phyloP scores from a whole-genome alignment of 2,888 invertebrate species.

The Apodemia hepburni region DNA sequence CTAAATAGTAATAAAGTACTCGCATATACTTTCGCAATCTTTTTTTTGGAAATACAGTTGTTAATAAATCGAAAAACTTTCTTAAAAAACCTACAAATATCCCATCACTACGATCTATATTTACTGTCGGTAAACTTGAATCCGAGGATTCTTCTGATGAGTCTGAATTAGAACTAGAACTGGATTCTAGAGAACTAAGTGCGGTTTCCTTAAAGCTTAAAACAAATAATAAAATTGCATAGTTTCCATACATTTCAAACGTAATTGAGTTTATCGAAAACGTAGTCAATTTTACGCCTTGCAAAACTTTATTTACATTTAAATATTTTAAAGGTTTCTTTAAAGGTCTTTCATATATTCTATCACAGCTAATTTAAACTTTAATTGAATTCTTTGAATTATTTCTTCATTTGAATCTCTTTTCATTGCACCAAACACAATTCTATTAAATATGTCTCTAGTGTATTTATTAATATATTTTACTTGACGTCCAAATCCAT shows the following conservation, averaged over 20 bases:
- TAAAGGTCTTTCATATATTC: conserved; percentile 42
- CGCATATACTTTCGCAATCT: conserved; percentile 41
- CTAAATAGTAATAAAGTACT: conserved; percentile 38
- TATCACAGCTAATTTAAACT: conserved; percentile 45
- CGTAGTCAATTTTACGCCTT: neutral
- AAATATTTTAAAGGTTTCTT: too few relatives aligned
- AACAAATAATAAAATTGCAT: neutral
- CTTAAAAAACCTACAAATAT: conserved; percentile 52
- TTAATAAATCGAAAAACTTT: conserved; percentile 41
- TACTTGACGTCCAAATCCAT: conserved; percentile 35
- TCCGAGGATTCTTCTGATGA: neutral
- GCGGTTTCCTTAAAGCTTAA: neutral
- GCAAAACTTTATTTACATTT: neutral
- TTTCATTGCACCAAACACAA: conserved; percentile 42
- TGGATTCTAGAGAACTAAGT: too few relatives aligned
- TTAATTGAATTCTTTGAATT: conserved; percentile 38
- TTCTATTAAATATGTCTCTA: conserved; percentile 38
- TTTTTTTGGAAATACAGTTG: conserved; percentile 38
- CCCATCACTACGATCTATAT: conserved; percentile 29
- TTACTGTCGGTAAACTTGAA: neutral
- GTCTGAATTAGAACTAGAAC: neutral
- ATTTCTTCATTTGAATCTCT: conserved; percentile 36
- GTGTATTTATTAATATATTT: conserved; percentile 42
- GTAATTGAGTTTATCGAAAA: neutral
- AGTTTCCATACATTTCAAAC: neutral